Evolutionary conservation across 2,113 vertebrate species (phyloP).

Genomic region (Equus przewalskii): DNA sequence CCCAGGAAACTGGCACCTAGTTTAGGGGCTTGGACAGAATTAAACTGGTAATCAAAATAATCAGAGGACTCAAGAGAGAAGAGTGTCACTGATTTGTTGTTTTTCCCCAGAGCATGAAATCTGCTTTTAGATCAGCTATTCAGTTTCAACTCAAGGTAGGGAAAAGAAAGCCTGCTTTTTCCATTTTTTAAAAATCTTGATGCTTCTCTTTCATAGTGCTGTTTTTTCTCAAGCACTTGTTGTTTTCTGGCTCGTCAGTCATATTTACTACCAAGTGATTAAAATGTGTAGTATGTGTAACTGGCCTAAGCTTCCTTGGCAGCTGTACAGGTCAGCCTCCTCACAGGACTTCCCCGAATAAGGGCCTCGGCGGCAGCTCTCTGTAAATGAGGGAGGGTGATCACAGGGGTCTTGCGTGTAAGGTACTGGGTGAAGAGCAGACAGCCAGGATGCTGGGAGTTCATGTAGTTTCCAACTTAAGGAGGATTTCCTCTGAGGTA

Average conservation of each 20-base stretch:
- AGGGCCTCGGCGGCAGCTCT: not conserved
- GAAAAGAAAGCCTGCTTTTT: not conserved
- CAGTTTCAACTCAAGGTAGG: not conserved
- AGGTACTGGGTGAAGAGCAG: not conserved
- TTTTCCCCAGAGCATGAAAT: not conserved
- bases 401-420: fast-evolving
- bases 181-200: not conserved
- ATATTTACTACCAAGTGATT: not conserved
- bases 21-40: not conserved
- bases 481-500: not conserved
- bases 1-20: not conserved
- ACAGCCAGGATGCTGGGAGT: fast-evolving
- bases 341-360: not conserved
- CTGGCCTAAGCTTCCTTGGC: not conserved
- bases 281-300: not conserved
- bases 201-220: not conserved
- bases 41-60: not conserved
- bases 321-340: not conserved
- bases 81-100: not conserved
- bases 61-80: not conserved
- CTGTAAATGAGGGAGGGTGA: not conserved
- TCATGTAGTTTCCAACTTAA: not conserved
- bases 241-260: not conserved
- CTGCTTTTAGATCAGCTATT: not conserved
- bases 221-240: not conserved